Base-by-base conservation (phyloP, 2,888 invertebrate genomes). In the Latheticus oryzae region DNA sequence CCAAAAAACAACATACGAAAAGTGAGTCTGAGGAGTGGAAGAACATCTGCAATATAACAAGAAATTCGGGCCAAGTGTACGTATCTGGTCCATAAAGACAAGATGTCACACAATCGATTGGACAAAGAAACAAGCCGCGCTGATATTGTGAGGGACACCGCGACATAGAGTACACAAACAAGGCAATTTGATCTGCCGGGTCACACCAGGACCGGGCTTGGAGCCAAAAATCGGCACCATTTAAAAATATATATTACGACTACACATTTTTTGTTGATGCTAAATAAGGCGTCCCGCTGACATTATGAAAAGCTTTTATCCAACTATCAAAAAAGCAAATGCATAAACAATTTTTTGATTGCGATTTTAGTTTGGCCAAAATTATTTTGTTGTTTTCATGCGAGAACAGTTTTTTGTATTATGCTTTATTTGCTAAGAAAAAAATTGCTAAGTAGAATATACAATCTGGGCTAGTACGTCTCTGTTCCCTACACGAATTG, bases 31-130 rank as follows among this genome's bases (percentile, higher is more conserved):
- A 57, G 57, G 51, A 43, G 51, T 51, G 37, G 40, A 58, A 33
- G 54, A 67, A 67, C 68, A 67, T 67, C 67, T 66, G 70, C 70
- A 70, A 70, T 70, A 70, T 68, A 68, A 65, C 70, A 71, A 67
- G 71, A 69, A 67, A 73, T 73, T 70, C 69, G 66, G 69, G 69
- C 65, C 67, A 63, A 69, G 68, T 67, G 66, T 69, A 72, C 70
- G 69, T 67, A 71, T 69, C 66, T 65, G 73, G 68, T 71, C 74
- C 74, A 76, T 77, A 77, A 77, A 77, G 75, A 73, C 76, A 76
- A 76, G 75, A 77, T 77, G 77, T 75, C 76, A 75, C 77, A 73
- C 75, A 76, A 77, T 77, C 77, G 77, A 77, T 77, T 76, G 73
- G 72, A 69, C 73, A 72, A 74, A 73, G 73, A 74, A 75, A 74